A percentile compares a stretch with the other conserved stretches of the same genome.
phyloP scores from a whole-genome alignment of 2,113 vertebrate species.

The Coryphaenoides rupestris region DNA sequence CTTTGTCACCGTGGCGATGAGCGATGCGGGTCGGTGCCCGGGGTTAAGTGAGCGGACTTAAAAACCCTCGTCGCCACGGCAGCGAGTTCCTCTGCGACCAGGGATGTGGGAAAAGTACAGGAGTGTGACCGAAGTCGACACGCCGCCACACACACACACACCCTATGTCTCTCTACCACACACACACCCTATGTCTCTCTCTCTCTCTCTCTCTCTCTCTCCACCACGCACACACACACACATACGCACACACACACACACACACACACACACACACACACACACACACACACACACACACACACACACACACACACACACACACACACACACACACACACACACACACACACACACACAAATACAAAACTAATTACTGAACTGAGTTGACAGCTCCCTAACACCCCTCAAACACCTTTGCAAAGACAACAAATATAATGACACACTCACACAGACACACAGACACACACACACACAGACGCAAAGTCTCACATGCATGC shows the following conservation, averaged over 20 bases:
- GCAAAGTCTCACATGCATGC: conserved; percentile 1
- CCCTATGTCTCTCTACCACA: too few relatives aligned
- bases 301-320: neutral
- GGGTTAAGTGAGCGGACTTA: conserved; percentile 61
- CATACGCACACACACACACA: conserved; percentile 8
- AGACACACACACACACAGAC: conserved; percentile 13
- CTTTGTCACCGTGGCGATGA: conserved; percentile 33
- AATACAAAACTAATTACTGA: conserved; percentile 2
- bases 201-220: conserved; percentile 6
- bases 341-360: too few relatives aligned
- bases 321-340: conserved; percentile 13
- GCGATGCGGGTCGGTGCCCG: conserved; percentile 54
- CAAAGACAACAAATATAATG: neutral
- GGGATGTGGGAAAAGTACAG: conserved; percentile 6
- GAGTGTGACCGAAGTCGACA: conserved; percentile 8
- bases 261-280: conserved; percentile 12
- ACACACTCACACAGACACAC: conserved; percentile 3
- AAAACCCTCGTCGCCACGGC: conserved; percentile 31
- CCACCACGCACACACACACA: conserved; percentile 8
- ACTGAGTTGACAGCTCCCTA: too few relatives aligned
- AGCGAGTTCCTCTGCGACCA: conserved; percentile 31
- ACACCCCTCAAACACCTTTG: too few relatives aligned
- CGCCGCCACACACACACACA: too few relatives aligned
- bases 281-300: neutral
- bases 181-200: neutral